Evolutionary conservation across 2,113 vertebrate genomes (phyloP).

Genomic region (Trichomycterus rosablanca): DNA sequence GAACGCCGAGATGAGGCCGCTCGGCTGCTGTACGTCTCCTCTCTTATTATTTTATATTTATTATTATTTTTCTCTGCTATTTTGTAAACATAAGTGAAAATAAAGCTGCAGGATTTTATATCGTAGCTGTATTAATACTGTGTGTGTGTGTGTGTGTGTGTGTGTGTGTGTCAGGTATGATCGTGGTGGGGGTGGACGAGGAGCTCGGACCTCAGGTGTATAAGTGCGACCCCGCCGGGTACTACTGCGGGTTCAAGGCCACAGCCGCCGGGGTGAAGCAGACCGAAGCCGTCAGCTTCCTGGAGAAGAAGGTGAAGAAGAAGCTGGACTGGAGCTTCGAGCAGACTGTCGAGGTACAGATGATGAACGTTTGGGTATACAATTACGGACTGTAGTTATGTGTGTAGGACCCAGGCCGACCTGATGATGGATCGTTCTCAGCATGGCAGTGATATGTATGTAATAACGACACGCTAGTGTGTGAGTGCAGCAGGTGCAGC

Average conservation of each 20-base stretch:
- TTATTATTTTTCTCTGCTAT: too few relatives aligned
- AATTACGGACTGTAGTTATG: too few relatives aligned
- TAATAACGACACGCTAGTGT: too few relatives aligned
- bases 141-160: background rate
- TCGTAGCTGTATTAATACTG: too few relatives aligned
- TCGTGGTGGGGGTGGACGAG: conserved; percentile 91
- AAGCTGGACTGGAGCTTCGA: conserved; percentile 96
- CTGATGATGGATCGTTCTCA: too few relatives aligned
- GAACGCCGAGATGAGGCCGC: conserved; percentile 96
- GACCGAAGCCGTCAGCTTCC: conserved; percentile 96
- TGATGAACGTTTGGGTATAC: too few relatives aligned
- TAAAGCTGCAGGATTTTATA: too few relatives aligned
- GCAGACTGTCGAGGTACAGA: conserved; percentile 88
- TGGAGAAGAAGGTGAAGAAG: conserved; percentile 99
- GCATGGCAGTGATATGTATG: too few relatives aligned
- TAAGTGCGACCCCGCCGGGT: conserved; percentile 96
- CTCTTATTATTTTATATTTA: too few relatives aligned
- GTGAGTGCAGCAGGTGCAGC: too few relatives aligned
- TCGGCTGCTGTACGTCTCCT: conserved; percentile 93
- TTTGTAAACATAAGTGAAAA: too few relatives aligned
- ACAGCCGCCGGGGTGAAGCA: conserved; percentile 96
- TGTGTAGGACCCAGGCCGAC: too few relatives aligned
- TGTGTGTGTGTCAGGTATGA: conserved; percentile 82
- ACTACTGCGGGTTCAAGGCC: conserved; percentile 98
- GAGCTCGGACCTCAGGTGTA: conserved; percentile 91